Percentiles rank a stretch among this genome's conserved stretches.
Evolutionary conservation across 2,113 vertebrate species (phyloP).

Genomic region (Apodemus sylvaticus): DNA sequence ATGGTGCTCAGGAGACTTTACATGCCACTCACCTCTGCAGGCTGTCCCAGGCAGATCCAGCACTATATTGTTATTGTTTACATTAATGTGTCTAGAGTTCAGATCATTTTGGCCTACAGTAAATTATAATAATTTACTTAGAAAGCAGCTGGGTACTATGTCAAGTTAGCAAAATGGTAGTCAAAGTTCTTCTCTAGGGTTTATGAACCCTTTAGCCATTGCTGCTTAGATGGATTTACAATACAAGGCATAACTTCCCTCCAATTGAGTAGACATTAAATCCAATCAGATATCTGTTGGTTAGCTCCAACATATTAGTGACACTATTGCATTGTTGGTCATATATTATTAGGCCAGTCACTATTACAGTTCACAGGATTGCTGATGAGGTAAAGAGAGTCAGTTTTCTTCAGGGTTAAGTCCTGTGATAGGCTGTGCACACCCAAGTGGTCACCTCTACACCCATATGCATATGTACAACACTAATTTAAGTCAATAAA

Average conservation of each 20-base stretch:
- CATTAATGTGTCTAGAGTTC: neutral
- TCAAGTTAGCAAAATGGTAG: neutral
- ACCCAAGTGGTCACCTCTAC: neutral
- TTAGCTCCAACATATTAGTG: too few relatives aligned
- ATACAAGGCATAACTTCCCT: too few relatives aligned
- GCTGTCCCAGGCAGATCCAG: too few relatives aligned
- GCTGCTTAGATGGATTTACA: neutral
- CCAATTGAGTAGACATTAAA: neutral
- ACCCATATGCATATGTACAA: too few relatives aligned
- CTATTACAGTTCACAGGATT: neutral
- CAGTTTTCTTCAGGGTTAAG: neutral
- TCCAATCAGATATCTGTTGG: neutral
- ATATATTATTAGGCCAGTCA: neutral
- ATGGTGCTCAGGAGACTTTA: too few relatives aligned
- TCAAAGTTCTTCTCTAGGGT: neutral
- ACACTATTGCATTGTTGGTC: neutral
- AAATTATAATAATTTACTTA: constrained; percentile 23
- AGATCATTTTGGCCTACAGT: neutral
- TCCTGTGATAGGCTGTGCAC: neutral
- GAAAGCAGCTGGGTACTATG: neutral
- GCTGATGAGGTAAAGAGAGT: too few relatives aligned
- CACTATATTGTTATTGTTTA: constrained; percentile 5
- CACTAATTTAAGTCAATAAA: neutral
- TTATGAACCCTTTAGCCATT: neutral
- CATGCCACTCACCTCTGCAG: too few relatives aligned